Base-by-base conservation (phyloP, 2,113 vertebrate species). In the Myotis brandtii region DNA sequence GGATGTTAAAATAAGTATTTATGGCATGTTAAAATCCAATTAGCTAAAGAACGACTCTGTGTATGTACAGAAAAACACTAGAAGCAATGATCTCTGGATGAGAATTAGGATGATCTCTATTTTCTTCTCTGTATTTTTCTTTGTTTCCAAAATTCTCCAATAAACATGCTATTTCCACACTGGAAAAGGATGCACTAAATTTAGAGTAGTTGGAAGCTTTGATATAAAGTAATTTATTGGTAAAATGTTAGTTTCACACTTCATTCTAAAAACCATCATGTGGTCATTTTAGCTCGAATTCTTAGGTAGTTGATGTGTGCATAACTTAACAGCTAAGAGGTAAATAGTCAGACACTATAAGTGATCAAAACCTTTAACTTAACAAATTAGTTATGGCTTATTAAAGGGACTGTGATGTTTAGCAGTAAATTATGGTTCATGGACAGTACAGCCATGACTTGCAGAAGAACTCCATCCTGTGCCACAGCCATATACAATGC, bases 61-160 rank as follows among this genome's bases (percentile, higher is more conserved):
- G 7, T 56, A 8, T 87, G 23, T 62, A 52, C 11, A 75, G 62
- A 77, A 85, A 56, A 73, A 89, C 40, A 67, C 20, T 56, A 88
- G 56, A 70, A 72, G 25, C 10, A 40, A 27, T 82, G 72, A 79
- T 50, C 30, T 67, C 10, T 43, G 40, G 30, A 8, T 69, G 16
- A 82, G n/a, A 77, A 73, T 82, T 88, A 69, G 13, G 56, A 25
- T 6, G 11, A 89, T 91, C 88, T 89, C 43, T 88, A 67, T 70
- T 82, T 96, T 82, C 18, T 94, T 94, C 34, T 85, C 30, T 84
- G 2, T 40, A 14, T 37, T 79, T 82, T 93, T 69, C 48, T 73
- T 89, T 85, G 13, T 70, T 95, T 75, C 43, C n/a, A 16, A 89
- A 73, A 92, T 79, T 86, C 30, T 16, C 64, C 34, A 69, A 86